Conservation (phyloP, 2,797 vertebrate genomes). For the Ceyx erithaca region DNA sequence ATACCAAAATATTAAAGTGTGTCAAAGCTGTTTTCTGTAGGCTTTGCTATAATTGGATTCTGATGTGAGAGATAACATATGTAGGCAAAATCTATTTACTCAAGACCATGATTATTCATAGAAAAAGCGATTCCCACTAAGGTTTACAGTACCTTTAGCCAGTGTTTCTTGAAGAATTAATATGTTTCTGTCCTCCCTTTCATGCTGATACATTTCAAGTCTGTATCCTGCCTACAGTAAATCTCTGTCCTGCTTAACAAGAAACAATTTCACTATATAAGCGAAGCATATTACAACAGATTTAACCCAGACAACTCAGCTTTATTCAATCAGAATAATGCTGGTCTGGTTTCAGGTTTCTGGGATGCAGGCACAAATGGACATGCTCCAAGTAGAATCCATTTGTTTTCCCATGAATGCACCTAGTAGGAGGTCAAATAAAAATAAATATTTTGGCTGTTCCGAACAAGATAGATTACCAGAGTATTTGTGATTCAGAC, state of each 20-base stretch:
- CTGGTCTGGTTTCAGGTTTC: constrained; percentile 57
- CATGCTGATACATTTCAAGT: constrained; percentile 38
- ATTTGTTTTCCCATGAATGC: constrained; percentile 73
- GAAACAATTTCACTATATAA: constrained; percentile 64
- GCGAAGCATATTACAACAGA: constrained; percentile 56
- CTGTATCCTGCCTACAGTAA: constrained; percentile 47
- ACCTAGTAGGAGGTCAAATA: constrained; percentile 76
- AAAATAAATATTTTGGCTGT: constrained; percentile 75
- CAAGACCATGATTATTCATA: constrained; percentile 63
- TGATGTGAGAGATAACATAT: constrained; percentile 37
- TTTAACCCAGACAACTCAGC: constrained; percentile 68
- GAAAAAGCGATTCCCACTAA: constrained; percentile 46
- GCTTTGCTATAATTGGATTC: constrained; percentile 61
- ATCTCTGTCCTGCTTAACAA: constrained; percentile 55
- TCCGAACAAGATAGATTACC: constrained; percentile 68
- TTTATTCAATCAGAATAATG: constrained; percentile 67
- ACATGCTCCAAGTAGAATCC: constrained; percentile 54
- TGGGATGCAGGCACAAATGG: constrained; percentile 65
- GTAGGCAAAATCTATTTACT: constrained; percentile 62
- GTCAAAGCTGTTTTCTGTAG: constrained; percentile 67
- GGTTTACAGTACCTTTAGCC: not conserved
- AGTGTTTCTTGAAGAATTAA: constrained; percentile 32
- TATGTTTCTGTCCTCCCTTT: not conserved
- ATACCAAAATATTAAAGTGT: constrained; percentile 67
- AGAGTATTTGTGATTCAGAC: constrained; percentile 63